Evolutionary conservation across 2,888 invertebrate genomes (phyloP), one percentile per base, ranked within the genome.

Genomic region (Drosophila neonasuta): DNA sequence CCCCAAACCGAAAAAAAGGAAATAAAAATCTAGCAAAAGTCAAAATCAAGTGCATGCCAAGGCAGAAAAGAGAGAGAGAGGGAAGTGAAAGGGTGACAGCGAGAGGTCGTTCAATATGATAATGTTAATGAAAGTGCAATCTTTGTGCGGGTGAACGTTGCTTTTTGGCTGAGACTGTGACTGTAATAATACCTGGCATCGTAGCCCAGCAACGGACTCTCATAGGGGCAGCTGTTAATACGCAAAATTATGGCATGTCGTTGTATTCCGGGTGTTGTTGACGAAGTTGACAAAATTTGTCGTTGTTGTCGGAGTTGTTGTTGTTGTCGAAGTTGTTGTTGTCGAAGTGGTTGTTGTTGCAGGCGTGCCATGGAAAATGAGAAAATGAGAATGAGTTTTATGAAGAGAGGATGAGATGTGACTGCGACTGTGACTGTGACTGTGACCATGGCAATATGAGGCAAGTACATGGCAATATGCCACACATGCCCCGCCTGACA

Each of bases 181-280:
- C 42, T 52, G 15, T 4, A 64, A 61, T 64, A 76, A 65, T 91
- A 91, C 91, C 91, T 91, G 83, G 90, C 86, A 71, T 91, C 91
- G 71, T 89, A 90, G 72, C 89, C 89, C 82, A 91, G 79, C 61
- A 88, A 79, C 66, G 90, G 88, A 77, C 91, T 91, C 85, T 91
- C 91, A 68, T 87, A 91, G 66, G 88, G 84, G 71, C 85, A 87
- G 77, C 90, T 90, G 79, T 67, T 81, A 81, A 82, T 83, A 70
- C 77, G 72, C 62, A 75, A 83, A 74, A 74, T 77, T 77, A 75
- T 77, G 39, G 42, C 13, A 17, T 49, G 59, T 55, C 32, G 42
- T 32, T 30, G 17, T n/a, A 11, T 41, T 9, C 39, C 39, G 39
- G 13, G 39, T 41, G 52, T 52, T 41, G 52, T 30, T 20, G 50